Evolutionary conservation across 2,797 vertebrate species (phyloP).

Genomic region (Mastacembelus armatus): DNA sequence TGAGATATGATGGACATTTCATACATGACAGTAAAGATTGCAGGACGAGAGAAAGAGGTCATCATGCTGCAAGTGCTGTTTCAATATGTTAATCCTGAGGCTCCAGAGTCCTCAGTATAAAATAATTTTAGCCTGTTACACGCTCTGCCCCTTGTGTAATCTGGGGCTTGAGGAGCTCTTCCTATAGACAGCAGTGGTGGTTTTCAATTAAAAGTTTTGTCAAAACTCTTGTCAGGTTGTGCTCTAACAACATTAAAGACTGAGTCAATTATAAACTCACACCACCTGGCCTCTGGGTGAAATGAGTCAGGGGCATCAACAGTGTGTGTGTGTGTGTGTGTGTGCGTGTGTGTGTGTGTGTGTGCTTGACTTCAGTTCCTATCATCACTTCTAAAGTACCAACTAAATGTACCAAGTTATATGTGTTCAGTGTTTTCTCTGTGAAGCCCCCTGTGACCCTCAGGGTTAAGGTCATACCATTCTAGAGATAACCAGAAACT

Average conservation of each 20-base stretch:
- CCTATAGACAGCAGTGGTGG: conserved; percentile 31
- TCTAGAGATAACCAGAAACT: conserved; percentile 21
- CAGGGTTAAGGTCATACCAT: conserved; percentile 26
- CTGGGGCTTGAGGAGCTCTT: conserved; percentile 21
- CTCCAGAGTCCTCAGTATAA: conserved; percentile 42
- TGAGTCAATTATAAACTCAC: conserved; percentile 49
- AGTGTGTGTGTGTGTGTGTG: conserved; percentile 9
- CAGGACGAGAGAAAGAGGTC: conserved; percentile 34
- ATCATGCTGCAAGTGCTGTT: not conserved
- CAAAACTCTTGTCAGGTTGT: conserved; percentile 58
- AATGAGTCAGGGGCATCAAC: conserved; percentile 52
- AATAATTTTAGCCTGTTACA: conserved; percentile 45
- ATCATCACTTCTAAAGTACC: not conserved
- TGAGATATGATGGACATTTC: conserved; percentile 7
- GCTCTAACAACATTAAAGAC: conserved; percentile 44
- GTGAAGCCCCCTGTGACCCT: conserved; percentile 34
- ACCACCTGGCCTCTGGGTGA: conserved; percentile 51
- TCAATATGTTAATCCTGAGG: conserved; percentile 43
- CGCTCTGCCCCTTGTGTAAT: conserved; percentile 34
- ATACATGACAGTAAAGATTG: conserved; percentile 21
- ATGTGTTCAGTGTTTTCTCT: conserved; percentile 54
- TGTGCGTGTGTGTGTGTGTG: conserved; percentile 12
- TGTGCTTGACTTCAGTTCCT: conserved; percentile 26
- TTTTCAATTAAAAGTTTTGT: conserved; percentile 72
- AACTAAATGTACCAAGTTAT: conserved; percentile 54